Percentiles rank a stretch among this genome's conserved stretches.
Evolutionary conservation across 2,113 vertebrate genomes (phyloP).

Genomic region (Sporophila hypoxantha): DNA sequence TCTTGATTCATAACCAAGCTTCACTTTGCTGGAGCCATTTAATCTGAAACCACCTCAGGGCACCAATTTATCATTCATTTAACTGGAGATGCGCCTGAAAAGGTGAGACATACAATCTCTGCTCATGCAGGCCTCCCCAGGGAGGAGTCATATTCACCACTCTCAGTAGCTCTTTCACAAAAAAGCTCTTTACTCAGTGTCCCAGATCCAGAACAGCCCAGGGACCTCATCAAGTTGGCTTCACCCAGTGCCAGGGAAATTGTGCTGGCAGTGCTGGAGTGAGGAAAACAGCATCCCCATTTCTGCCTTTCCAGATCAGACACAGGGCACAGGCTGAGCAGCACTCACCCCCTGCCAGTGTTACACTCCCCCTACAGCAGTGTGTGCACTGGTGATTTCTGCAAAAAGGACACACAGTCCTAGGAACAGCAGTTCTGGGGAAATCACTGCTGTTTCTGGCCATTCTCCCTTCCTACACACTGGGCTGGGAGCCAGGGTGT

Average conservation of each 20-base stretch:
- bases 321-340: background rate
- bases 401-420: background rate
- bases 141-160: slow-evolving; percentile 30
- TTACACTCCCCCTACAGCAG: background rate
- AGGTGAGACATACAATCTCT: slow-evolving; percentile 19
- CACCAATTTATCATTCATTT: slow-evolving; percentile 47
- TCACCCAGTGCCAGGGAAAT: background rate
- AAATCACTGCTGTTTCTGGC: slow-evolving; percentile 1
- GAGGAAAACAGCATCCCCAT: background rate
- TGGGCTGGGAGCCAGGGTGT: slow-evolving; percentile 5
- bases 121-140: slow-evolving; percentile 7
- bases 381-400: background rate
- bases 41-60: slow-evolving; percentile 37
- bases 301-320: background rate
- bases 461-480: background rate
- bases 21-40: slow-evolving; percentile 16
- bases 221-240: background rate
- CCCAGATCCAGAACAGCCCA: background rate
- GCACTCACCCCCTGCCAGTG: background rate
- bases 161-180: background rate
- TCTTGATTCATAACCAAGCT: slow-evolving; percentile 13
- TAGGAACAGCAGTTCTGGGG: background rate
- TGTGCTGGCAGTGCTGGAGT: background rate
- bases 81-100: slow-evolving; percentile 44
- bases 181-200: background rate